phyloP scores from a whole-genome alignment of 2,888 invertebrate genomes.

The Zygothrica quintamaculata region DNA sequence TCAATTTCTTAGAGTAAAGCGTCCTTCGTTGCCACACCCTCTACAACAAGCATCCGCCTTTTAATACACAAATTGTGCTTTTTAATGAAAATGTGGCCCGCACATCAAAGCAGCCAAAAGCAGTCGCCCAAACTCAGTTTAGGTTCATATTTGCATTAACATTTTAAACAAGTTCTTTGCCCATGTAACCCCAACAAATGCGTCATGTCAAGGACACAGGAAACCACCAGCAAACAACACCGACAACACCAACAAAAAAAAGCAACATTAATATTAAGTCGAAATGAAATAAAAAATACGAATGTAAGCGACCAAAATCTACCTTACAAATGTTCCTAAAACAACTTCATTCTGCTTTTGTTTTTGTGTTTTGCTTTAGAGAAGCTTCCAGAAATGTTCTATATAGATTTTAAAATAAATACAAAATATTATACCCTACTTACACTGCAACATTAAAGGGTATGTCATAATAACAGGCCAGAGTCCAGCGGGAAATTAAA shows the following conservation, averaged over 20 bases:
- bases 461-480: conserved; percentile 6
- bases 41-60: too few species aligned
- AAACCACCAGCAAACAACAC: conserved; percentile 11
- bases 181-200: conserved; percentile 27
- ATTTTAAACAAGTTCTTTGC: conserved; percentile 35
- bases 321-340: too few species aligned
- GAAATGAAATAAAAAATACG: background rate
- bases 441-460: too few species aligned
- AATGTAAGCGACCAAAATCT: too few species aligned
- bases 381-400: too few species aligned
- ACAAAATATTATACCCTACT: too few species aligned
- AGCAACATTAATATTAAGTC: conserved; percentile 9
- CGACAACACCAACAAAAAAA: conserved; percentile 6
- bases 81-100: conserved; percentile 46
- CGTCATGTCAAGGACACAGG: conserved; percentile 50
- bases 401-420: too few species aligned
- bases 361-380: too few species aligned
- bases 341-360: too few species aligned
- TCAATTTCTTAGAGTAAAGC: conserved; percentile 30
- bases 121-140: conserved; percentile 16
- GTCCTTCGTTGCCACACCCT: background rate
- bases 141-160: conserved; percentile 39
- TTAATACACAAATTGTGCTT: conserved; percentile 26
- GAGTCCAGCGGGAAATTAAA: conserved; percentile 44
- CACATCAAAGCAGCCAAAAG: conserved; percentile 47